Base-by-base conservation (phyloP, 2,797 vertebrate species). In the Sitta carolinensis region DNA sequence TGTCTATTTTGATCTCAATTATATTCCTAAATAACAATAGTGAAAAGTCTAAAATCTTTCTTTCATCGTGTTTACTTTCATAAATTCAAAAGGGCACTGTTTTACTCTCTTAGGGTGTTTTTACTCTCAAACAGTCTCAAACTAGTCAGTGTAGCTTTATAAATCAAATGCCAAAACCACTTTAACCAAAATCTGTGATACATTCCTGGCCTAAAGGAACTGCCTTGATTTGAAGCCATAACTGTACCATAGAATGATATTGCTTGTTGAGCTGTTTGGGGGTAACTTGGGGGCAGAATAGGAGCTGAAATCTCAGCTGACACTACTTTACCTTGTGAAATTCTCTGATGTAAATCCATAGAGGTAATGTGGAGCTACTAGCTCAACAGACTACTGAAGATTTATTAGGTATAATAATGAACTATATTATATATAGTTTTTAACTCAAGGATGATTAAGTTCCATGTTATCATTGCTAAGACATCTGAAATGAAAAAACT, bases 151-250 rank as follows among this genome's bases (percentile, higher is more conserved):
- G 48, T 22, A 84, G 47, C 51, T 91, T 89, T 81, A 93, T 84
- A 84, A 92, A 87, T 86, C 66, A 80, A 87, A 89, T 86, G 63
- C 51, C 66, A 69, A 83, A 89, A 77, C 30, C 42, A 72, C 79
- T 87, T 92, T 47, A 70, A 64, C 61, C 68, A 83, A 89, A 87
- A 64, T 77, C 57, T 72, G 11, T 87, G 72, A 87, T 64, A 70
- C 4, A 36, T 74, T 48, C 42, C 7, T 89, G 42, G 47, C 69
- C 63, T 81, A 54, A 92, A 93, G 66, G 66, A 91, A 9, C 47
- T 81, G 52, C 42, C 72, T 87, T 29, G 51, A 90, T 93, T 94
- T 68, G 78, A 82, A 74, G 29, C 69, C 43, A 30, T 69, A 82
- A 80, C 10, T 32, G 18, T 63, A 59, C 80, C 45, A 57, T 15